Evolutionary conservation across 2,888 invertebrate species (phyloP).

Genomic region (Hipparchia sbordonii): DNA sequence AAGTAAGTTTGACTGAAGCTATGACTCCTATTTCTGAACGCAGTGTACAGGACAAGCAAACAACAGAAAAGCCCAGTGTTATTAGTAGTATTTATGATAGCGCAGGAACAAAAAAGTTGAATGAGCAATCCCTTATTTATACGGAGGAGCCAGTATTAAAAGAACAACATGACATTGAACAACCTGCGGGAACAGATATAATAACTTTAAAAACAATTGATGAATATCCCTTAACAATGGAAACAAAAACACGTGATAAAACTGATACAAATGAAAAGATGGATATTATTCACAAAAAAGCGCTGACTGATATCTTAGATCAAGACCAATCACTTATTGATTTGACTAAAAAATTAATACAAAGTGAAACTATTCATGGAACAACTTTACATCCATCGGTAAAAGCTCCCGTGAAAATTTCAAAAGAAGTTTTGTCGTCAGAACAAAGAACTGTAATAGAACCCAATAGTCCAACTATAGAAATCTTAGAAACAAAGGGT

Average conservation of each 20-base stretch:
- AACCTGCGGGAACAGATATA: background rate
- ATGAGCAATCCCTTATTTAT: background rate
- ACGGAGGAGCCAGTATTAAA: background rate
- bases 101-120: background rate
- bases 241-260: background rate
- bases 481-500: background rate
- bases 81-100: background rate
- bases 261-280: background rate
- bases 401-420: background rate
- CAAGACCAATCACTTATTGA: slow-evolving; percentile 34
- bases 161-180: background rate
- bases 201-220: background rate
- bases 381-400: background rate
- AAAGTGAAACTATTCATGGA: slow-evolving; percentile 48
- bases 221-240: background rate
- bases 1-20: background rate
- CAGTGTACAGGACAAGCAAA: background rate
- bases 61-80: background rate
- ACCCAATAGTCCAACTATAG: background rate
- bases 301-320: background rate
- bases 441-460: background rate
- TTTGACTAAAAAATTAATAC: slow-evolving; percentile 34
- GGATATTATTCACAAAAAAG: background rate
- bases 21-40: background rate
- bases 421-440: background rate